Evolutionary conservation across 2,797 vertebrate genomes (phyloP).

Genomic region (Columba guinea): DNA sequence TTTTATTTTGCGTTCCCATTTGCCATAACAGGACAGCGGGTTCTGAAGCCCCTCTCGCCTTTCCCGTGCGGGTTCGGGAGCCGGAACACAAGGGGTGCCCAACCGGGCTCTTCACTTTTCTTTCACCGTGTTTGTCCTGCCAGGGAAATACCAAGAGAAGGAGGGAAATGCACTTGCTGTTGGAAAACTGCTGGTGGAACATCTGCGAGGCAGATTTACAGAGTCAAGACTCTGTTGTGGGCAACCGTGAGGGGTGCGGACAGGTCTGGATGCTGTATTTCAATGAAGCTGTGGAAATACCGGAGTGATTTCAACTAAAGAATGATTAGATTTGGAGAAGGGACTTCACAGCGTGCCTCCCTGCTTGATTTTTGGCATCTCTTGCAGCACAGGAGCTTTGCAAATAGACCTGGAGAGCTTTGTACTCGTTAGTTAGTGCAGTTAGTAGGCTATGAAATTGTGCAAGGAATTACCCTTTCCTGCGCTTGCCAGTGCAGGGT

Average conservation of each 20-base stretch:
- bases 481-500: fast-evolving
- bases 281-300: background rate
- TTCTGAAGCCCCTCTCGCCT: background rate
- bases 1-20: background rate
- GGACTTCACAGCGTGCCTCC: background rate
- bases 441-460: background rate
- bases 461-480: background rate
- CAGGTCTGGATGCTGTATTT: background rate
- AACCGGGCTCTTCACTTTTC: background rate
- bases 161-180: background rate
- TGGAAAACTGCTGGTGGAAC: background rate
- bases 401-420: background rate
- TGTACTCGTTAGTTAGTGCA: background rate
- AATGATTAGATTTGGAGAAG: background rate
- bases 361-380: background rate
- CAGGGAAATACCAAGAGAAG: background rate
- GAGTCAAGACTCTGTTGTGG: background rate
- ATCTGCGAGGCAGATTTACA: background rate
- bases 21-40: background rate
- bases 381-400: background rate
- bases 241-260: background rate
- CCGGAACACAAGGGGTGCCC: background rate
- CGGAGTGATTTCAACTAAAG: background rate
- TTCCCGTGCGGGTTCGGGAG: background rate
- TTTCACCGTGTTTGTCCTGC: fast-evolving